Evolutionary conservation across 2,797 vertebrate genomes (phyloP), one percentile per base, ranked within the genome.

Genomic region (Paramormyrops hopkinsi): DNA sequence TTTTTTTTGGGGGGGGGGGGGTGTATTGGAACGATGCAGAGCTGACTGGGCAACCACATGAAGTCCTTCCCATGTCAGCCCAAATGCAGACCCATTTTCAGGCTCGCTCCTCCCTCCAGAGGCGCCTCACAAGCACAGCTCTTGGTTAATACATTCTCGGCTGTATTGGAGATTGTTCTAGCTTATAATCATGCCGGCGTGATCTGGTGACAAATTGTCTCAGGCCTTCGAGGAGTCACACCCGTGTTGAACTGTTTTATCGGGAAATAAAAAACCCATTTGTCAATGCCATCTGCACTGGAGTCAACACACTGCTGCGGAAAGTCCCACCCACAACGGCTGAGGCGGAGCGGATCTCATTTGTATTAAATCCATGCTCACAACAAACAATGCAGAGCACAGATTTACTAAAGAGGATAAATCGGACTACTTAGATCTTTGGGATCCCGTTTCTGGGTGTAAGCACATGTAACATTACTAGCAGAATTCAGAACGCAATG

Each of bases 291-390:
- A 88, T 65, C 54, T 65, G 54, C 54, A 22, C 17, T 56, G 48
- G 14, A 29, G 29, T 56, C 50, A 41, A 37, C 48, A 87, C 17
- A 25, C 37, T 65, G 37, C 29, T 65, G 54, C 37, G 9, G 33
- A 88, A 48, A 88, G 59, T 46, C 9, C 33, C 17, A 9, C 29
- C 29, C 37, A 44, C 25, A 56, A 88, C 12, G 14, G 29, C 48
- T 29, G 22, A 86, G 48, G 50, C 51, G 1, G 51, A 33, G 33
- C 79, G 3, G 46, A 56, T 37, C 25, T 19, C 50, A 86, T 86
- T 86, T 59, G 54, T 46, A 59, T 41, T 88, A 65, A 88, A 88
- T 88, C 37, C 86, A 44, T 62, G 37, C 19, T 44, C 54, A 65
- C 7, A 62, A 44, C 37, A 86, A 54, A 86, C 29, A 86, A 53